These are phyloP conservation scores for Microtus obscurus DNA, from an alignment of 2,797 vertebrate species.

Conservation along the genomic window DNA sequence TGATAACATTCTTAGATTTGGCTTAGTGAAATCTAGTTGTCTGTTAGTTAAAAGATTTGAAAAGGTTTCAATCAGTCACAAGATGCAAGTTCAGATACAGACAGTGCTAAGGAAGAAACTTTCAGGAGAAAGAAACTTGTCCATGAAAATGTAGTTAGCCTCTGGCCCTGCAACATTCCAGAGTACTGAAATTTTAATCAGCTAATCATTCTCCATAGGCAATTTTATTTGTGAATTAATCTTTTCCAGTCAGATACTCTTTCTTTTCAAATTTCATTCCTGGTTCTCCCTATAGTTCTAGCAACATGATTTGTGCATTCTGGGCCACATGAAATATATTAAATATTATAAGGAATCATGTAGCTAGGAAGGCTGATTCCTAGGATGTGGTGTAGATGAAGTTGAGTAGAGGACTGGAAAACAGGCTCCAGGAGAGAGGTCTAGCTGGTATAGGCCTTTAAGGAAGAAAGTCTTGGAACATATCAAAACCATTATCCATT, in stretches of 20 bases:
- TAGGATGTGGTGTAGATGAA: neutral
- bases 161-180: neutral
- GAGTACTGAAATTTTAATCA: neutral
- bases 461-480: neutral
- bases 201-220: neutral
- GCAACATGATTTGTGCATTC: neutral
- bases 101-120: neutral
- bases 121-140: neutral
- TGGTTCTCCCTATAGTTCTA: neutral
- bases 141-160: neutral
- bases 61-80: neutral
- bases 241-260: neutral
- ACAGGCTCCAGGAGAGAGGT: neutral
- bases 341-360: neutral
- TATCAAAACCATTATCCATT: neutral
- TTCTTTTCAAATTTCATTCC: neutral
- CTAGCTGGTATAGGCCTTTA: neutral
- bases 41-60: neutral
- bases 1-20: neutral
- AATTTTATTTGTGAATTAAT: neutral
- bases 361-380: neutral
- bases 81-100: neutral
- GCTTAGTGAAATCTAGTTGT: neutral
- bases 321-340: neutral
- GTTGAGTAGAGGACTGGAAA: neutral